These are phyloP conservation scores for Acropora yongei DNA, from an alignment of 64 coral and sea anemone genomes.

Conservation along the genomic window DNA sequence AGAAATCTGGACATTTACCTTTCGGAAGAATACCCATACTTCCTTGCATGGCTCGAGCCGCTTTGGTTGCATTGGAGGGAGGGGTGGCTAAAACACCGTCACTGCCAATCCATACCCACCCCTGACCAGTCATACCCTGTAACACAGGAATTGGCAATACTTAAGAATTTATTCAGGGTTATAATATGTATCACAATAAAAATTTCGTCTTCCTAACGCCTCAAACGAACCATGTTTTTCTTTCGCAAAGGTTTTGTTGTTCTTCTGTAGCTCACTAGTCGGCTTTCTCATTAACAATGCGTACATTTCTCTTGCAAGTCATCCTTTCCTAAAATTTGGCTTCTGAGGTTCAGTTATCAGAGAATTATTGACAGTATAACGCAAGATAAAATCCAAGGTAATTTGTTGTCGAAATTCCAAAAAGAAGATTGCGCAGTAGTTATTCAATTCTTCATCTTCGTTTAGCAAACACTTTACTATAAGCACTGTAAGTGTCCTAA, in stretches of 20 bases:
- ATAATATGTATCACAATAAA: no score
- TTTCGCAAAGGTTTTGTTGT: no score
- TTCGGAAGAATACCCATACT: slow-evolving; percentile 81
- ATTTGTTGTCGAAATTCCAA: no score
- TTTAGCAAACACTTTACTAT: neutral
- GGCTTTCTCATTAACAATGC: no score
- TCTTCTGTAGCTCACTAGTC: no score
- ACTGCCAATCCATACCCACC: slow-evolving; percentile 93
- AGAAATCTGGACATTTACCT: slow-evolving; percentile 37
- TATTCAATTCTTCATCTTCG: no score
- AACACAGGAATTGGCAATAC: neutral
- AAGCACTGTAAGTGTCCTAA: neutral
- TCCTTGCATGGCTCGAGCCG: slow-evolving; percentile 85
- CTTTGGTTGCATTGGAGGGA: slow-evolving; percentile 60
- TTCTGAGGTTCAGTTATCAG: neutral
- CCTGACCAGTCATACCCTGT: slow-evolving; percentile 96
- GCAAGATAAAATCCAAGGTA: neutral
- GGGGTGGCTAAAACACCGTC: slow-evolving; percentile 77
- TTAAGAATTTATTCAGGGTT: no score
- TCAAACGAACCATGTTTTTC: no score
- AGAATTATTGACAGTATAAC: neutral
- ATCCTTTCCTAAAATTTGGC: neutral
- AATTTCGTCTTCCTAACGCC: no score
- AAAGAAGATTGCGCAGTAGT: no score
- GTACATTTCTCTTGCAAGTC: no score